phyloP scores from a whole-genome alignment of 2,113 vertebrate genomes.

The Cariama cristata region DNA sequence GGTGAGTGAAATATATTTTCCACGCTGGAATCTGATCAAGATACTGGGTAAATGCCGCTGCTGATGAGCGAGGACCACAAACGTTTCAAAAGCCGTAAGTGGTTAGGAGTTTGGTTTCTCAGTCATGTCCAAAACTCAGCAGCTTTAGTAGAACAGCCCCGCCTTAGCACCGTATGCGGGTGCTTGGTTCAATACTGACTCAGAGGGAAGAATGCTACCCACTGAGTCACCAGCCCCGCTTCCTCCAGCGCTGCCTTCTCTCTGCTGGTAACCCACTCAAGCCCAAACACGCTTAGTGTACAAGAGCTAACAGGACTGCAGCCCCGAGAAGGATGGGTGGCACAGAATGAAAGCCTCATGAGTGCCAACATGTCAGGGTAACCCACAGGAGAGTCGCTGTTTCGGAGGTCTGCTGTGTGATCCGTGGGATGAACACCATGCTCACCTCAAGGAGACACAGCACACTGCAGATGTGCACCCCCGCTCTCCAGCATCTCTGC shows the following conservation, averaged over 20 bases:
- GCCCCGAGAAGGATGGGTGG: background rate
- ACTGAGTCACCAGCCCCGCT: background rate
- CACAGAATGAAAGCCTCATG: background rate
- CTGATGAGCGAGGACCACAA: background rate
- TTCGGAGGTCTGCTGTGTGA: background rate
- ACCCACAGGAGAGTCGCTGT: accelerated
- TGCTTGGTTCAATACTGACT: constrained; percentile 4
- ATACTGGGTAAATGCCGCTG: background rate
- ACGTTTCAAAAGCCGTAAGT: background rate
- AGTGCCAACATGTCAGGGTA: background rate
- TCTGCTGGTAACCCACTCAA: constrained; percentile 5
- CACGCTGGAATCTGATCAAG: background rate
- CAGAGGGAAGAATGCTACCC: constrained; percentile 17
- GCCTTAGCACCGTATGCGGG: background rate
- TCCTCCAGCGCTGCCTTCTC: background rate
- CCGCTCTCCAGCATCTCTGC: background rate
- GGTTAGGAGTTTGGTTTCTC: background rate
- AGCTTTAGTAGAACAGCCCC: background rate
- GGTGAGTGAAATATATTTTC: background rate
- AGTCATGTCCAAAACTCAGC: background rate
- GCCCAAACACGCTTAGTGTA: background rate
- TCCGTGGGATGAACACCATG: background rate
- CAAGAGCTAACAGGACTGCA: background rate
- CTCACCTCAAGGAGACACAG: background rate
- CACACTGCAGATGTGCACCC: background rate